Percentiles rank a stretch among this genome's conserved stretches.
Evolutionary conservation across 2,888 invertebrate species (phyloP).

Genomic region (Watsonalla binaria): DNA sequence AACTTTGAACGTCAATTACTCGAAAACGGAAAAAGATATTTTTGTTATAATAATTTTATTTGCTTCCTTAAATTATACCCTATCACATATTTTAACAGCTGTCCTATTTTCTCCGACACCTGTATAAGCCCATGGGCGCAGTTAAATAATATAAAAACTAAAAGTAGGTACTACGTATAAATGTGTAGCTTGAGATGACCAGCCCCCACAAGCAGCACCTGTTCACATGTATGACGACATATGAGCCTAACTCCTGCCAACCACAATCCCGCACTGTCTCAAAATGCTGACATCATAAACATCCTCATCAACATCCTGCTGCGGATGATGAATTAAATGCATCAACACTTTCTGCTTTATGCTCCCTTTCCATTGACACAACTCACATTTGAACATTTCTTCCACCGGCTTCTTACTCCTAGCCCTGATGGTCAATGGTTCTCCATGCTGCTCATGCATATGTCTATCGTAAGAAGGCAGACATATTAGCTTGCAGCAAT

Average conservation of each 20-base stretch:
- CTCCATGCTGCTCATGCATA: slow-evolving; percentile 10
- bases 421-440: neutral
- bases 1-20: too few relatives aligned
- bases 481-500: slow-evolving; percentile 12
- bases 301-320: slow-evolving; percentile 38
- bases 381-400: slow-evolving; percentile 34
- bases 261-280: slow-evolving; percentile 21
- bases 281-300: slow-evolving; percentile 37
- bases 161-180: too few relatives aligned
- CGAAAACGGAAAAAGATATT: too few relatives aligned
- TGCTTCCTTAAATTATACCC: too few relatives aligned
- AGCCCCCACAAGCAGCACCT: too few relatives aligned
- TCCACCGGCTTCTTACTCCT: slow-evolving; percentile 1
- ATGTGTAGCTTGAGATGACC: too few relatives aligned
- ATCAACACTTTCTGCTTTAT: slow-evolving; percentile 39
- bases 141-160: too few relatives aligned
- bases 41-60: too few relatives aligned
- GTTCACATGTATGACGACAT: neutral
- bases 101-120: too few relatives aligned
- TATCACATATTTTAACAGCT: too few relatives aligned
- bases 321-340: slow-evolving; percentile 64
- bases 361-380: slow-evolving; percentile 45
- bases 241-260: neutral
- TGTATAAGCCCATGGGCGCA: too few relatives aligned
- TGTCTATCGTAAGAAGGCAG: slow-evolving; percentile 18